Evolutionary conservation across 2,113 vertebrate genomes (phyloP), one percentile per base, ranked within the genome.

Genomic region (Centropus bengalensis): DNA sequence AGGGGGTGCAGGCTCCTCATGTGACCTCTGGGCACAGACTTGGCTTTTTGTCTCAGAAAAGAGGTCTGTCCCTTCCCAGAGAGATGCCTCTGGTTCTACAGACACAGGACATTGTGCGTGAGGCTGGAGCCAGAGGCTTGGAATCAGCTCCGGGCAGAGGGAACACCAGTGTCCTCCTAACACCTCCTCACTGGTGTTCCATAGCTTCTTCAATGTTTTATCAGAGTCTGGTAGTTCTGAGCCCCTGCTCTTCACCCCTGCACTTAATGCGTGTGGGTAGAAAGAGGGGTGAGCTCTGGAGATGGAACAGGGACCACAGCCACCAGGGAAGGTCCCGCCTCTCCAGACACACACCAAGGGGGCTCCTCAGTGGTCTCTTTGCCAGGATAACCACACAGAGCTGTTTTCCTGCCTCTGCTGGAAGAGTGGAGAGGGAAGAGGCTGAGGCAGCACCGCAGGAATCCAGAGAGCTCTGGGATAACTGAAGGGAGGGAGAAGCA

Each of bases 391-490:
- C 26, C 8, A 17, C 33, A 58, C 10, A 21, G 58, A 54, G 42
- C 42, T 63, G 30, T 24, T 58, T 1, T 1, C 4, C 30, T 44
- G 44, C 23, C 16, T 16, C 79, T 42, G 51, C 36, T 22, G 22
- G n/a, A 6, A 40, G 6, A 6, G 12, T 13, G 13, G 49, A n/a
- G 16, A 22, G 49, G 18, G 45, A 64, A 90, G 49, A 45, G 40
- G 20, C 60, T 64, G 69, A 77, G 49, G 38, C 24, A 49, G 62
- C 0, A 0, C 45, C 0, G 0, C 2, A 3, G 32, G 47, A 56
- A 62, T 58, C 12, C 5, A 2, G 69, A 54, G 17, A n/a, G 52
- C 16, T 42, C 9, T 23, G 28, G 21, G 24, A 6, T 66, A 27
- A 30, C 0, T 1, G 26, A 30, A 67, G 19, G 32, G 56, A 62